Percentiles rank a stretch among this genome's conserved stretches.
Conservation (phyloP, 2,888 invertebrate species). For the Nephrotoma guestfalica region DNA sequence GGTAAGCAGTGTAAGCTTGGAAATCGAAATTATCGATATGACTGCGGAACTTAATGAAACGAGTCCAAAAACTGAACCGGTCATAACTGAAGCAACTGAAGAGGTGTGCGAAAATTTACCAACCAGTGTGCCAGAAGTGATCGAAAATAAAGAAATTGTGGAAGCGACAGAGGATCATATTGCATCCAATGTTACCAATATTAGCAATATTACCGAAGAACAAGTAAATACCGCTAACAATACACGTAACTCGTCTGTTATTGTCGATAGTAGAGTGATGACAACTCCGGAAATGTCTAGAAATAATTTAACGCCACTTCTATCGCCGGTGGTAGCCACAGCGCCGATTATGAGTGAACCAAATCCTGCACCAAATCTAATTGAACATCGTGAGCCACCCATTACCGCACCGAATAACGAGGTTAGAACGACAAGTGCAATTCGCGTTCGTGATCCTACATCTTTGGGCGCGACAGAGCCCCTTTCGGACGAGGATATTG, state of each 20-base stretch:
- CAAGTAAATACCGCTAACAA: neutral
- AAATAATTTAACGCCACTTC: neutral
- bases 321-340: neutral
- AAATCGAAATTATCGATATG: neutral
- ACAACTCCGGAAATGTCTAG: neutral
- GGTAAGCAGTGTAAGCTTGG: neutral
- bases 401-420: neutral
- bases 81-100: neutral
- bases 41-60: neutral
- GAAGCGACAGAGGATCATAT: neutral
- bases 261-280: neutral
- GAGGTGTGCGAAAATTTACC: neutral
- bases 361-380: neutral
- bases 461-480: neutral
- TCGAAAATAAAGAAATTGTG: neutral
- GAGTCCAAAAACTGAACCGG: neutral
- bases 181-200: neutral
- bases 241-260: neutral
- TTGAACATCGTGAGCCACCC: neutral
- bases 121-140: neutral
- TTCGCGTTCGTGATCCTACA: neutral
- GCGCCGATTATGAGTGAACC: neutral
- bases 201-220: neutral
- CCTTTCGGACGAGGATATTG: neutral
- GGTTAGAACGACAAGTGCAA: neutral